A percentile compares a stretch with the other conserved stretches of the same genome.
phyloP scores from a whole-genome alignment of 1,140 invertebrate genomes.

The Drosophila sechellia region DNA sequence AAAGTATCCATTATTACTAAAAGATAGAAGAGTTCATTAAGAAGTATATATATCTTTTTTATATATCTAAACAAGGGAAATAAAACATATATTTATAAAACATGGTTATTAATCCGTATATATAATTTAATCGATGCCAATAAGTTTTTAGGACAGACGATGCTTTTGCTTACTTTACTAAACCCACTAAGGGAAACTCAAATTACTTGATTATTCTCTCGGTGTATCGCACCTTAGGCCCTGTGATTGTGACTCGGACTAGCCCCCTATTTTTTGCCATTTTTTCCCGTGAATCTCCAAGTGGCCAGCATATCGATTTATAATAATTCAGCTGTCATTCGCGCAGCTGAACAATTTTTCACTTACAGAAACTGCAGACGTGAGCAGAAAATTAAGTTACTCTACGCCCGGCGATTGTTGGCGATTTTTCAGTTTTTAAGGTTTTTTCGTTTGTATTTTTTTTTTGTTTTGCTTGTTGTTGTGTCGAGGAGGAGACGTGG shows the following conservation, averaged over 20 bases:
- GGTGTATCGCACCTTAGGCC: constrained; percentile 17
- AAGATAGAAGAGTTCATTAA: too few relatives aligned
- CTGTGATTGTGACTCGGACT: constrained; percentile 23
- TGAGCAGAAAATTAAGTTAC: constrained; percentile 82
- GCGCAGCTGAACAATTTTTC: constrained; percentile 74
- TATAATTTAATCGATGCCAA: too few relatives aligned
- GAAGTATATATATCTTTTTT: too few relatives aligned
- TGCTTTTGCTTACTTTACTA: too few relatives aligned
- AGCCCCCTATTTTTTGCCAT: constrained; percentile 47
- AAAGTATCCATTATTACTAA: too few relatives aligned
- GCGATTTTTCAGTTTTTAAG: constrained; percentile 13
- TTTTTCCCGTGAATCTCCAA: constrained; percentile 37
- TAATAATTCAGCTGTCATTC: constrained; percentile 84
- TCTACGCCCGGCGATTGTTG: constrained; percentile 28
- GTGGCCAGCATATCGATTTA: constrained; percentile 74
- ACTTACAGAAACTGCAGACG: constrained; percentile 77
- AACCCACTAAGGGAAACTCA: too few relatives aligned
- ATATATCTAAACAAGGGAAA: too few relatives aligned
- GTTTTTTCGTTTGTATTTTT: not conserved
- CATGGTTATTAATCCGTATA: too few relatives aligned
- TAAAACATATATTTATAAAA: too few relatives aligned
- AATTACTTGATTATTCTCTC: not conserved
- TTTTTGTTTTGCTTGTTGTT: not conserved
- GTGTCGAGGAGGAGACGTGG: constrained; percentile 19
- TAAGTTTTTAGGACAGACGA: too few relatives aligned